A percentile compares a stretch with the other conserved stretches of the same genome.
Conservation (phyloP, 64 coral and sea anemone species). For the Stichodactyla helianthus region DNA sequence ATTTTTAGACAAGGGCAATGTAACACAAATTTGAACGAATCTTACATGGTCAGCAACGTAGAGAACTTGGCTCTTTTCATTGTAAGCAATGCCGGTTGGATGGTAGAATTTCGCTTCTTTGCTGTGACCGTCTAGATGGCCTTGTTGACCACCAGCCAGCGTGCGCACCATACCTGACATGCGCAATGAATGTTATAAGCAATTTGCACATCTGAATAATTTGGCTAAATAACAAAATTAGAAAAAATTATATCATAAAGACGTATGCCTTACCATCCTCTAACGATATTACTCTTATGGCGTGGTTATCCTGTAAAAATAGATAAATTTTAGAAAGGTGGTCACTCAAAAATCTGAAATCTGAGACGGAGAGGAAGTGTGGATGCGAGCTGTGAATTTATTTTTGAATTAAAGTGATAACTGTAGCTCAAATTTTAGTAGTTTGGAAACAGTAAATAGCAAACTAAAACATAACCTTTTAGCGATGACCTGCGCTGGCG, state of each 20-base stretch:
- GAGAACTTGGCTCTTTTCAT: constrained; percentile 44
- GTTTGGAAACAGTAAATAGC: too few relatives aligned
- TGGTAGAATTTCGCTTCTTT: constrained; percentile 74
- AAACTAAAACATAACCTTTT: too few relatives aligned
- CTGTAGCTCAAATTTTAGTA: too few relatives aligned
- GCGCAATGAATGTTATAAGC: not conserved
- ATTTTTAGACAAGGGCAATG: too few relatives aligned
- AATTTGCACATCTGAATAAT: too few relatives aligned
- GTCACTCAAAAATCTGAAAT: not conserved
- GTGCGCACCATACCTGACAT: constrained; percentile 63
- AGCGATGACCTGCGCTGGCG: too few relatives aligned
- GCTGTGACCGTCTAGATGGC: constrained; percentile 48
- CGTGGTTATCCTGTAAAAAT: constrained; percentile 73
- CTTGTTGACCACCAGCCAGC: constrained; percentile 51
- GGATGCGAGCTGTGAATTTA: too few relatives aligned
- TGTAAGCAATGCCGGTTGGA: constrained; percentile 78
- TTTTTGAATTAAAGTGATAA: too few relatives aligned
- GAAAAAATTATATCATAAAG: not conserved
- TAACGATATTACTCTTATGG: constrained; percentile 68
- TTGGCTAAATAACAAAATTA: too few relatives aligned
- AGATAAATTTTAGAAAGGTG: not conserved
- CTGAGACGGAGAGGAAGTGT: too few relatives aligned
- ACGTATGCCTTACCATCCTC: constrained; percentile 43
- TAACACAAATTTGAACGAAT: not conserved
- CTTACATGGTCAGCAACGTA: constrained; percentile 88